Evolutionary conservation across 2,797 vertebrate species (phyloP).

Genomic region (Siniperca obscura): DNA sequence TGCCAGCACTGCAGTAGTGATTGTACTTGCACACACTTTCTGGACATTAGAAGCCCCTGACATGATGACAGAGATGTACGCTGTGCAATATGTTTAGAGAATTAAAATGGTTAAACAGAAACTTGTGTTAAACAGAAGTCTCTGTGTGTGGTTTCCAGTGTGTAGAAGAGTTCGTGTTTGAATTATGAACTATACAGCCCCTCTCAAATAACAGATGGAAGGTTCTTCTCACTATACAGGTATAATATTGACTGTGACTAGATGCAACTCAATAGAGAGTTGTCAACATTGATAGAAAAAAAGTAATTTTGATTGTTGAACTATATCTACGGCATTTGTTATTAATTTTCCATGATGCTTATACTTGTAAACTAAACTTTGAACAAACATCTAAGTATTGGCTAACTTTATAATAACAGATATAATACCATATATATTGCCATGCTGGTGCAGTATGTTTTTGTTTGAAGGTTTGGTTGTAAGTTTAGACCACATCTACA

Average conservation of each 20-base stretch:
- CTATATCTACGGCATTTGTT: not conserved
- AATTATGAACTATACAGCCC: not conserved
- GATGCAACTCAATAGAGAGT: not conserved
- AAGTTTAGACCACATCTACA: not conserved
- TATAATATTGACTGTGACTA: not conserved
- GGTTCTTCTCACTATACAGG: not conserved
- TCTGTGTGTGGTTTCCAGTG: not conserved
- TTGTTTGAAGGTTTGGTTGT: not conserved
- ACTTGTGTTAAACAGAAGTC: too few species aligned
- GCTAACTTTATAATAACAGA: too few species aligned
- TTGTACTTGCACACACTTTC: not conserved
- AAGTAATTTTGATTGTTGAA: not conserved
- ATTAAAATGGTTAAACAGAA: not conserved
- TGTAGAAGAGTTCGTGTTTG: not conserved
- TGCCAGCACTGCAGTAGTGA: not conserved
- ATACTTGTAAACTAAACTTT: not conserved
- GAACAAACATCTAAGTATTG: not conserved
- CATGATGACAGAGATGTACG: not conserved
- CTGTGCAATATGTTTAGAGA: not conserved
- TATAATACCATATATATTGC: too few species aligned
- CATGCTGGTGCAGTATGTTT: too few species aligned
- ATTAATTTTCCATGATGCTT: not conserved
- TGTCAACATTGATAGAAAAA: not conserved
- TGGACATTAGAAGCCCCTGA: not conserved
- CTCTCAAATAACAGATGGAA: not conserved